Evolutionary conservation across 2,113 vertebrate genomes (phyloP).

Genomic region (Taxidea taxus): DNA sequence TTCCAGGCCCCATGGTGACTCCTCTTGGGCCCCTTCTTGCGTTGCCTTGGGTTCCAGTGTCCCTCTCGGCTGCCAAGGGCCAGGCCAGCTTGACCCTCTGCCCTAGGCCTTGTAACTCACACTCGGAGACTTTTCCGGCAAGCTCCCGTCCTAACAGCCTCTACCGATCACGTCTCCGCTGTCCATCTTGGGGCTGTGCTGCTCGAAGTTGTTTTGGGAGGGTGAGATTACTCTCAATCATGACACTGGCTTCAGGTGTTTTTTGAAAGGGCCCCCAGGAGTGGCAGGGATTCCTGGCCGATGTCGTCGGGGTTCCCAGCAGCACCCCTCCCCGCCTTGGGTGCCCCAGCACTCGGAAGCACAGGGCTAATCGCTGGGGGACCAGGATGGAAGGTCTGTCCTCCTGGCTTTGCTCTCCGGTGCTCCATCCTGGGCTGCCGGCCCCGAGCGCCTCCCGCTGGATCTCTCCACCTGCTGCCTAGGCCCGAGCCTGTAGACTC

Average conservation of each 20-base stretch:
- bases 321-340: accelerated
- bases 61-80: accelerated
- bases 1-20: not conserved
- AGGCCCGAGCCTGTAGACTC: not conserved
- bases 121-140: not conserved
- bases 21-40: accelerated
- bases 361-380: accelerated
- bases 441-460: no score
- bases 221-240: not conserved
- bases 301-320: not conserved
- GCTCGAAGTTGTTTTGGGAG: no score
- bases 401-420: not conserved
- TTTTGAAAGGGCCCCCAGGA: not conserved
- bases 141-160: accelerated
- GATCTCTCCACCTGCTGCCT: not conserved
- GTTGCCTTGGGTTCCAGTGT: not conserved
- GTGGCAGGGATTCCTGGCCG: not conserved
- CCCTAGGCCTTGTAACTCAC: not conserved
- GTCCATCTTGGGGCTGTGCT: not conserved
- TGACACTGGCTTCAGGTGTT: not conserved
- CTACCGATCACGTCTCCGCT: accelerated
- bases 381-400: not conserved
- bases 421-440: accelerated
- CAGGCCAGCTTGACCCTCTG: not conserved
- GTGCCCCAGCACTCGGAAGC: accelerated